Evolutionary conservation across 92 coral and sea anemone genomes (phyloP).

Genomic region (Zoanthus gigantus): DNA sequence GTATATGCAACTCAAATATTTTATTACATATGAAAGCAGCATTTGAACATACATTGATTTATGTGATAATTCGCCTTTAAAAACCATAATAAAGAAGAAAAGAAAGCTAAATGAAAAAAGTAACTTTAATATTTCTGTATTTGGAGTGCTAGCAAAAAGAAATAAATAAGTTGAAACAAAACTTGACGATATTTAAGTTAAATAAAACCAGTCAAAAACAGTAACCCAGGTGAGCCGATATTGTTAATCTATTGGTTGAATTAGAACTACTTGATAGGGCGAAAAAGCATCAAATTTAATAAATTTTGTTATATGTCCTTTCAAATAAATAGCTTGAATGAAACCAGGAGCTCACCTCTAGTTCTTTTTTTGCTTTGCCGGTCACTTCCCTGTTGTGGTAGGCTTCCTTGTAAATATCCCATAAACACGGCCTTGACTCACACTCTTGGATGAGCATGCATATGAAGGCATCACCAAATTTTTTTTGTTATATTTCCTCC

Average conservation of each 20-base stretch:
- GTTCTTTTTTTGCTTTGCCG: constrained; percentile 38
- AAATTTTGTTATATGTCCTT: neutral
- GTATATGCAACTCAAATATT: neutral
- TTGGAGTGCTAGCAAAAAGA: constrained; percentile 2
- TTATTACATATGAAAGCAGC: neutral
- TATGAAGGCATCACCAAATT: neutral
- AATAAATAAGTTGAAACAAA: neutral
- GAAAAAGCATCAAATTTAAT: constrained; percentile 1
- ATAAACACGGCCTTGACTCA: constrained; percentile 32
- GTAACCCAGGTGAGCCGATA: neutral
- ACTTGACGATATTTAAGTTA: neutral
- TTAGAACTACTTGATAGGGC: neutral
- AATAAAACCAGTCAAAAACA: neutral
- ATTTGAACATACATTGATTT: neutral
- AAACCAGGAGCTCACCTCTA: constrained; percentile 21
- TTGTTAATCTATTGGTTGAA: neutral
- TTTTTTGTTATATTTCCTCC: neutral
- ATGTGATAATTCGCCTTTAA: neutral
- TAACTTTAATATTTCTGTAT: neutral
- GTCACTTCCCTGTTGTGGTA: constrained; percentile 30
- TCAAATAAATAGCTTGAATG: neutral
- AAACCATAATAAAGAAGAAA: neutral
- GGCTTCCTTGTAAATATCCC: constrained; percentile 24
- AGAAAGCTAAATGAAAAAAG: neutral
- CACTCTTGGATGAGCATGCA: constrained; percentile 16